Conservation (phyloP, 2,888 invertebrate species). For the Dynastes maya region DNA sequence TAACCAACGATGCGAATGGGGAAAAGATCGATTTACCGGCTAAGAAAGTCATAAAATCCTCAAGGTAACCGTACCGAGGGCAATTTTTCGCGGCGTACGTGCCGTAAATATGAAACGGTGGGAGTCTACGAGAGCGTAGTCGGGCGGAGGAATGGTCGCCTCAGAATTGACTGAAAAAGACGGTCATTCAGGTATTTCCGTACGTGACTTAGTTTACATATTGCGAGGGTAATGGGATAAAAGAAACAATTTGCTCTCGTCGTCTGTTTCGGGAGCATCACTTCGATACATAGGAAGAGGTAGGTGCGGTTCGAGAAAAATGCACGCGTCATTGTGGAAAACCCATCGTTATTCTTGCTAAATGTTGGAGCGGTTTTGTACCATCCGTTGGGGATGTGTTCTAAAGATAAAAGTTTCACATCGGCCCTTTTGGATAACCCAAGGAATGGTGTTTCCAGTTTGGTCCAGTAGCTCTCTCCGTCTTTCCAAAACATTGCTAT, state of each 20-base stretch:
- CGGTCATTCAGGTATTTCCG: slow-evolving; percentile 58
- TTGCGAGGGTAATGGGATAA: slow-evolving; percentile 47
- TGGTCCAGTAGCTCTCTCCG: too few relatives aligned
- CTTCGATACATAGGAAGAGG: neutral
- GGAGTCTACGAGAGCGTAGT: slow-evolving; percentile 35
- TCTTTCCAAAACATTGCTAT: too few relatives aligned
- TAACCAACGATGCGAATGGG: neutral
- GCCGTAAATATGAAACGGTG: slow-evolving; percentile 56
- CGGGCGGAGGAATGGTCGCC: slow-evolving; percentile 52
- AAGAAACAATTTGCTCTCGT: slow-evolving; percentile 51
- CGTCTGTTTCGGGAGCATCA: neutral
- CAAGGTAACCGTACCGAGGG: slow-evolving; percentile 49
- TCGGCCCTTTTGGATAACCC: neutral
- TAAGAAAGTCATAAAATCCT: slow-evolving; percentile 43
- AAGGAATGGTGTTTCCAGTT: too few relatives aligned
- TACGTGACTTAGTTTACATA: slow-evolving; percentile 54
- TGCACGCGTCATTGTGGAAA: slow-evolving; percentile 43
- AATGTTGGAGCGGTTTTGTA: neutral
- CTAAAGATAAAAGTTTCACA: neutral
- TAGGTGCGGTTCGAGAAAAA: slow-evolving; percentile 36
- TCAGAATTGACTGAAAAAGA: slow-evolving; percentile 59
- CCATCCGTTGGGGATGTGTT: neutral
- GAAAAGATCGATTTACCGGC: slow-evolving; percentile 28
- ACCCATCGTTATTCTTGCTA: slow-evolving; percentile 31
- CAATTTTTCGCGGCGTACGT: slow-evolving; percentile 60